A percentile compares a stretch with the other conserved stretches of the same genome.
These are phyloP conservation scores for Corythaixoides concolor DNA, from an alignment of 2,113 vertebrate species.

Conservation along the genomic window DNA sequence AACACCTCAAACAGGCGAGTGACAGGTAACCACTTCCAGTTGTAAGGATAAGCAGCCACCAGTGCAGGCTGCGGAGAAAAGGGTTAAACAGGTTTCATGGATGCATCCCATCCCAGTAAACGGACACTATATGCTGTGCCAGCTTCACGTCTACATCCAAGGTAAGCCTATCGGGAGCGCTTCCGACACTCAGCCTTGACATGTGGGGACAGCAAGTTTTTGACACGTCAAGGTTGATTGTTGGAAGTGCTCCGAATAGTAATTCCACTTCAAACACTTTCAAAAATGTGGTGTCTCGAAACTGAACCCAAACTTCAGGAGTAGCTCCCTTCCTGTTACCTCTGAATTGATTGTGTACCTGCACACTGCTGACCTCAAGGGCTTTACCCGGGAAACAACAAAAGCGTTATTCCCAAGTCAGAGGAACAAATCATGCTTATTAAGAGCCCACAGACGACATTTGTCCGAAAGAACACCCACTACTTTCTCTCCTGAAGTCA, in stretches of 20 bases:
- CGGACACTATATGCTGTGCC: not conserved
- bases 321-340: not conserved
- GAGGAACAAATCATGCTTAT: not conserved
- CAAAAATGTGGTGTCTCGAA: not conserved
- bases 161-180: not conserved
- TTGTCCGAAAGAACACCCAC: not conserved
- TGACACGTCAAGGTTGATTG: too few species aligned
- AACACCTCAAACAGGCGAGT: not conserved
- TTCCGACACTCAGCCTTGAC: not conserved
- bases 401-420: not conserved
- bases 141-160: not conserved
- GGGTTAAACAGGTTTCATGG: rapidly evolving
- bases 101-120: rapidly evolving
- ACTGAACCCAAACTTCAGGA: not conserved
- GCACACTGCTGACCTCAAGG: not conserved
- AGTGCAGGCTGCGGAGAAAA: not conserved
- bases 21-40: not conserved
- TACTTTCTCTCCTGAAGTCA: not conserved
- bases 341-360: not conserved
- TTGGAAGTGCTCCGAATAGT: too few species aligned
- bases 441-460: not conserved
- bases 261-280: too few species aligned
- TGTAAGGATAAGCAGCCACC: not conserved
- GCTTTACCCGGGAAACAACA: not conserved
- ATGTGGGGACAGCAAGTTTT: too few species aligned